Evolutionary conservation across 92 coral and sea anemone genomes (phyloP).

Genomic region (Meandrina meandrites): DNA sequence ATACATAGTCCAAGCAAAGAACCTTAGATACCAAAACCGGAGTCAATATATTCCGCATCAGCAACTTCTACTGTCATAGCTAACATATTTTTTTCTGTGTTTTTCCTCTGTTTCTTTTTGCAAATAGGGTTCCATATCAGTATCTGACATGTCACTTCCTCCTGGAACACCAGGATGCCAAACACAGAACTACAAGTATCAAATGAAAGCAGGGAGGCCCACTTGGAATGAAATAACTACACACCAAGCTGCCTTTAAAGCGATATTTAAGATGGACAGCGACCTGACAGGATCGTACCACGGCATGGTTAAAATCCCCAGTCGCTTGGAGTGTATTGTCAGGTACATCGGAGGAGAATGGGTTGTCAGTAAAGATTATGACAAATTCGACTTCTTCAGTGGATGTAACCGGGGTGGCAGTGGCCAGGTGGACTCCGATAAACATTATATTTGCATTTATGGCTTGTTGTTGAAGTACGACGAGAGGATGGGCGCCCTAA

Average conservation of each 20-base stretch:
- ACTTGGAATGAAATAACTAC: slow-evolving; percentile 36
- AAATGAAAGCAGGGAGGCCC: slow-evolving; percentile 34
- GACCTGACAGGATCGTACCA: slow-evolving; percentile 7
- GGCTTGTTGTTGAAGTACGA: slow-evolving; percentile 42
- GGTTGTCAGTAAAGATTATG: slow-evolving; percentile 14
- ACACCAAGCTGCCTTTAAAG: slow-evolving; percentile 1
- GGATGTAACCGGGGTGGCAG: slow-evolving; percentile 36
- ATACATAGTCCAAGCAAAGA: too few relatives aligned
- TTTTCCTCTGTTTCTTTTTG: too few relatives aligned
- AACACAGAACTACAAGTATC: slow-evolving; percentile 36
- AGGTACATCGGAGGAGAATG: slow-evolving; percentile 19
- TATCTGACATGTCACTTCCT: slow-evolving; percentile 18
- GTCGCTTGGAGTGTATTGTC: not conserved
- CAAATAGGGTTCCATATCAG: slow-evolving; percentile 35
- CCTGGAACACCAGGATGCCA: slow-evolving; percentile 48
- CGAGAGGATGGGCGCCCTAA: slow-evolving; percentile 33
- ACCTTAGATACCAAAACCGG: too few relatives aligned
- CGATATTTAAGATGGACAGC: slow-evolving; percentile 32
- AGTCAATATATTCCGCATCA: too few relatives aligned
- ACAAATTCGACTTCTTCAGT: slow-evolving; percentile 18
- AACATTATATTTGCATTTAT: slow-evolving; percentile 35
- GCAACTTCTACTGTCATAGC: too few relatives aligned
- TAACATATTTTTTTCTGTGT: too few relatives aligned
- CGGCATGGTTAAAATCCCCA: slow-evolving; percentile 8
- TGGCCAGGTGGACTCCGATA: not conserved